phyloP scores from a whole-genome alignment of 2,888 invertebrate species.

The Drepanosiphum platanoidis region DNA sequence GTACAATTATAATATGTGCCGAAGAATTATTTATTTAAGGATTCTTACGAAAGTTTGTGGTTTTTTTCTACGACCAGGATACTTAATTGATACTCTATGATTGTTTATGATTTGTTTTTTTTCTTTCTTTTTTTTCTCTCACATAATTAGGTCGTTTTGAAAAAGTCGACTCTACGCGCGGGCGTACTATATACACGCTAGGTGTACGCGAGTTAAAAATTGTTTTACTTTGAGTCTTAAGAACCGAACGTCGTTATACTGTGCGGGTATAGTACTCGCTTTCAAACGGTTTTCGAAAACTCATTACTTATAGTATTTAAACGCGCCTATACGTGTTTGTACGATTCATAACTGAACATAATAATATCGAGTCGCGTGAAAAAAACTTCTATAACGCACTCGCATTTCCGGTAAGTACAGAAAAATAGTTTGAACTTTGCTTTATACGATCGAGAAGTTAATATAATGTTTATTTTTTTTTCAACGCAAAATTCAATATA shows the following conservation, averaged over 20 bases:
- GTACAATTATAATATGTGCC: no score
- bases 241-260: not conserved
- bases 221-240: not conserved
- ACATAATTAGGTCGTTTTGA: not conserved
- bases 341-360: no score
- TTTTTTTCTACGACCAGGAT: conserved; percentile 27
- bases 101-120: conserved; percentile 2
- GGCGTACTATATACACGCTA: not conserved
- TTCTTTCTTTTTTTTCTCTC: not conserved
- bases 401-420: no score
- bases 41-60: conserved; percentile 24
- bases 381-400: no score
- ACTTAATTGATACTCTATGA: no score
- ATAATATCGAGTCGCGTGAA: no score
- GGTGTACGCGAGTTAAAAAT: not conserved
- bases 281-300: not conserved
- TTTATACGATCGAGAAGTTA: no score
- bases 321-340: no score
- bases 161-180: not conserved
- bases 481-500: not conserved
- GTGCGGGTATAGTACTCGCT: not conserved
- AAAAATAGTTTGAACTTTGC: no score
- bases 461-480: no score
- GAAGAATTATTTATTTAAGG: conserved; percentile 2
- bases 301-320: not conserved